These are phyloP conservation scores for Drosophila equinoxialis DNA, from an alignment of 1,140 invertebrate genomes.

Conservation along the genomic window DNA sequence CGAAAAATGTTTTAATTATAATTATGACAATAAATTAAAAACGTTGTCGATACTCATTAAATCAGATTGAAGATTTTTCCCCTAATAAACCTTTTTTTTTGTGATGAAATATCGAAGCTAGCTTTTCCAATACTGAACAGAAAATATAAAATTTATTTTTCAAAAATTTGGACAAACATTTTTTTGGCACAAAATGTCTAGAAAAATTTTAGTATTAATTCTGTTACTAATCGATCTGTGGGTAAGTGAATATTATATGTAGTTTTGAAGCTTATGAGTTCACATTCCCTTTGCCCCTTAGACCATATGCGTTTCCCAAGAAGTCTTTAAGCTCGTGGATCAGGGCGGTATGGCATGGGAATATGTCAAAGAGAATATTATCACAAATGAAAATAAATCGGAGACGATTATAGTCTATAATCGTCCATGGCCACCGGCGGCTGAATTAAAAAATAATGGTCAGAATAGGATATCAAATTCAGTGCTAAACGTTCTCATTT, in stretches of 20 bases:
- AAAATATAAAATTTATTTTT: not conserved
- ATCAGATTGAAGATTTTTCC: not conserved
- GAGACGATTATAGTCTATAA: conserved; percentile 15
- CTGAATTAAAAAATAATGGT: not conserved
- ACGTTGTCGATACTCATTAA: not conserved
- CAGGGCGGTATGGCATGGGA: conserved; percentile 15
- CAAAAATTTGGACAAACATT: not conserved
- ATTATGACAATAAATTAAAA: conserved; percentile 61
- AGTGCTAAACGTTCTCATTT: conserved; percentile 2
- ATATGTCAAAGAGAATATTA: not conserved
- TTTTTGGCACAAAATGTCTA: not conserved
- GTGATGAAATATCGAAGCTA: not conserved
- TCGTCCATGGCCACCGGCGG: conserved; percentile 12
- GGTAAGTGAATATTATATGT: not conserved
- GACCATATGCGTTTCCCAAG: not conserved
- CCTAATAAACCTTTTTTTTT: not conserved
- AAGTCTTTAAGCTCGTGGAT: conserved; percentile 22
- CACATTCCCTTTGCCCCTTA: not conserved
- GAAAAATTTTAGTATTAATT: not conserved
- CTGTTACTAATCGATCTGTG: not conserved
- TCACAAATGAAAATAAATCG: not conserved
- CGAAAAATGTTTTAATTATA: conserved; percentile 32
- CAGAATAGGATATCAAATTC: not conserved
- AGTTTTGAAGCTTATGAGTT: not conserved
- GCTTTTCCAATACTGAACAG: not conserved